phyloP scores from a whole-genome alignment of 2,888 invertebrate species.

The Ecdyonurus torrentis region DNA sequence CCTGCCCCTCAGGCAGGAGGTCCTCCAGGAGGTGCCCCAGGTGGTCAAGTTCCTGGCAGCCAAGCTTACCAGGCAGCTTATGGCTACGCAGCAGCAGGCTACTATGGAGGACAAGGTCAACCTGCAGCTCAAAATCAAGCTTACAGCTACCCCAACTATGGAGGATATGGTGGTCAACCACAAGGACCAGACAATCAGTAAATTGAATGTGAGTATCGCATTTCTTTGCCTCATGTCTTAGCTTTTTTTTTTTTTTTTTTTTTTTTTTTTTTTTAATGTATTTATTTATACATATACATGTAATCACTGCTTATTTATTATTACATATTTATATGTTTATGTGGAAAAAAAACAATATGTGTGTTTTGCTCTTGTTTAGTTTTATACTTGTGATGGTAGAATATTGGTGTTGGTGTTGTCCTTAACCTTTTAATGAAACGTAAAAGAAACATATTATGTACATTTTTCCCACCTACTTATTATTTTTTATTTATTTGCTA shows the following conservation, averaged over 20 bases:
- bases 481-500: too few species aligned
- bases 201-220: neutral
- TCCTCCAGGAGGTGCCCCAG: slow-evolving; percentile 11
- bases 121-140: slow-evolving; percentile 12
- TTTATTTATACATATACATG: neutral
- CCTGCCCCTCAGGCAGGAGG: slow-evolving; percentile 9
- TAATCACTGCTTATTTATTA: neutral
- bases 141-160: slow-evolving; percentile 15
- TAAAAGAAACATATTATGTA: too few species aligned
- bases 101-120: slow-evolving; percentile 24
- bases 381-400: too few species aligned
- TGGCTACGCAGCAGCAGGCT: slow-evolving; percentile 25
- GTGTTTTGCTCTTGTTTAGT: too few species aligned
- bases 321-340: neutral
- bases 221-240: neutral
- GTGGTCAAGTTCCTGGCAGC: slow-evolving; percentile 23
- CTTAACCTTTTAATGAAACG: too few species aligned
- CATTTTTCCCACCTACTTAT: too few species aligned
- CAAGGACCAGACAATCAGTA: slow-evolving; percentile 15
- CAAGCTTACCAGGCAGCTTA: slow-evolving; percentile 26
- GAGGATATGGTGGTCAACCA: slow-evolving; percentile 16
- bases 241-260: neutral
- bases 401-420: too few species aligned
- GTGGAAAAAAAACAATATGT: neutral
- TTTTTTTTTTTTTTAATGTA: neutral